Evolutionary conservation across 2,888 invertebrate species (phyloP).

Genomic region (Drosophila austrosaltans): DNA sequence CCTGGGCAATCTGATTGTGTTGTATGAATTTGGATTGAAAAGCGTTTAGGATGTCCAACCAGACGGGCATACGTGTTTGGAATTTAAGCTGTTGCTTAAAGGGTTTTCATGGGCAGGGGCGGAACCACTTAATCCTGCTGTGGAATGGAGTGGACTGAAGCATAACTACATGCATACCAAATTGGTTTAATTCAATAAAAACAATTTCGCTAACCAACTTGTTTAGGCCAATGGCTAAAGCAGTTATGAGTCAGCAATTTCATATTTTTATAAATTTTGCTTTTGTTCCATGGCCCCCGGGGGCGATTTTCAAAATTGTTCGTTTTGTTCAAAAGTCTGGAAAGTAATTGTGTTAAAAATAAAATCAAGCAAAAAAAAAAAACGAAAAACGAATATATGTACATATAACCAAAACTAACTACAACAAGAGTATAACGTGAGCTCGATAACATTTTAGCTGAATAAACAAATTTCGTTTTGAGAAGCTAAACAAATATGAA

Average conservation of each 20-base stretch:
- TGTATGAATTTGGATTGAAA: slow-evolving; percentile 56
- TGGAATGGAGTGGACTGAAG: not conserved
- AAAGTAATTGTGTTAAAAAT: slow-evolving; percentile 71
- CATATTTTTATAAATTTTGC: slow-evolving; percentile 41
- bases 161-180: slow-evolving; percentile 58
- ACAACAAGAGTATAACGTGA: slow-evolving; percentile 27
- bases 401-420: slow-evolving; percentile 30
- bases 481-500: slow-evolving; percentile 52
- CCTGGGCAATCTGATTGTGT: slow-evolving; percentile 60
- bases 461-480: slow-evolving; percentile 47
- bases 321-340: slow-evolving; percentile 49
- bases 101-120: not conserved
- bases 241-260: slow-evolving; percentile 68
- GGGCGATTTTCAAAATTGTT: slow-evolving; percentile 44
- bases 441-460: slow-evolving; percentile 57
- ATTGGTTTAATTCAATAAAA: slow-evolving; percentile 69
- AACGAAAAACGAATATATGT: not conserved
- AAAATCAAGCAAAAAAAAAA: not conserved
- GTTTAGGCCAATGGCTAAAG: slow-evolving; percentile 24
- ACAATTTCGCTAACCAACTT: slow-evolving; percentile 50
- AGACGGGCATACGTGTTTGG: slow-evolving; percentile 56
- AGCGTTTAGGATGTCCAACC: slow-evolving; percentile 58
- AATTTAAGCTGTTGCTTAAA: slow-evolving; percentile 44
- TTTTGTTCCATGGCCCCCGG: slow-evolving; percentile 11
- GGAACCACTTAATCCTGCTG: slow-evolving; percentile 13